Evolutionary conservation across 2,113 vertebrate species (phyloP), one percentile per base, ranked within the genome.

Genomic region (Cebus imitator): DNA sequence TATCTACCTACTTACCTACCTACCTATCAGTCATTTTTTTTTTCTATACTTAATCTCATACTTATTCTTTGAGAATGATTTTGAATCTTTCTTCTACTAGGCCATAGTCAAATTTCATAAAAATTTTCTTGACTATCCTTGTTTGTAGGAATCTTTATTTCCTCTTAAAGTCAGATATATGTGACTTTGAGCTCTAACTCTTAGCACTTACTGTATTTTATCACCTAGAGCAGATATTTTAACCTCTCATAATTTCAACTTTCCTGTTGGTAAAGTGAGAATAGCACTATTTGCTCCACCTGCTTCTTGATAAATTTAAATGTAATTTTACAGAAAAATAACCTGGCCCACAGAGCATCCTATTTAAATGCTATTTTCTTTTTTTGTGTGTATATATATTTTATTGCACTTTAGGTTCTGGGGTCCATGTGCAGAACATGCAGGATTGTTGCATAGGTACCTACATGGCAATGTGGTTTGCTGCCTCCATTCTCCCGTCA

Each of bases 261-360:
- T 35, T 40, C 66, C 83, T 85, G 25, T 37, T 94, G 23, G 30
- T 23, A 48, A 95, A 82, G 37, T 70, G 58, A 72, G 27, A 94
- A 80, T 50, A 50, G 3, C 79, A 18, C 32, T 83, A 64, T 94
- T 79, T 90, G 35, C 55, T 82, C 85, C 48, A 61, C 6, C 6
- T 94, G 72, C 6, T 94, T 87, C n/a, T 85, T 90, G 25, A 88
- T 27, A 88, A 88, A 73, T 87, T 78, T 52, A 94, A 92, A 68
- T 58, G 11, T 45, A 95, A 87, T 95, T 89, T 52, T 16, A 32
- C 11, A 90, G 35, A 76, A 76, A 90, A 87, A 70, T 85, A 76
- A 11, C 20, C 27, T 95, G 27, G 6, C 18, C 73, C 72, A 66
- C 6, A 90, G 40, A 95, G 45, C 61, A 70, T 72, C 55, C n/a